Percentiles rank a stretch among this genome's conserved stretches.
phyloP scores from a whole-genome alignment of 53 echinoderm and acorn worm species.

The Echinarachnius parma region DNA sequence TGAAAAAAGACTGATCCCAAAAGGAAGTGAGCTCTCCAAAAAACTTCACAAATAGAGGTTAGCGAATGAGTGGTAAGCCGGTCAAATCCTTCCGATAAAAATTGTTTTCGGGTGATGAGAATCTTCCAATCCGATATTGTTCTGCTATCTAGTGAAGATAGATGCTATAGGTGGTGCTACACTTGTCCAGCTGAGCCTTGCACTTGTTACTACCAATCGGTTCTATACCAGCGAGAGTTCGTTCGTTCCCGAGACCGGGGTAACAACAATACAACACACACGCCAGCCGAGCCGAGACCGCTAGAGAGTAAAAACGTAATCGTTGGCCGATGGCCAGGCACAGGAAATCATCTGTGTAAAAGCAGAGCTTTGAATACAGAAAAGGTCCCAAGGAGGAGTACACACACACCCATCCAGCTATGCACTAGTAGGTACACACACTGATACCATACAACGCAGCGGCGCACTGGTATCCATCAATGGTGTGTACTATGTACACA shows the following conservation, averaged over 20 bases:
- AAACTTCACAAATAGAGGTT: neutral
- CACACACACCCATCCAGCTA: neutral
- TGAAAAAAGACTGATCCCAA: slow-evolving; percentile 18
- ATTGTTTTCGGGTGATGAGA: too few species aligned
- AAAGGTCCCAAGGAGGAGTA: slow-evolving; percentile 9
- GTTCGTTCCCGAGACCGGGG: too few species aligned
- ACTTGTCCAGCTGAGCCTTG: slow-evolving; percentile 25
- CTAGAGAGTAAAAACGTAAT: slow-evolving; percentile 11
- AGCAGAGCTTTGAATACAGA: slow-evolving; percentile 35
- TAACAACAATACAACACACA: too few species aligned
- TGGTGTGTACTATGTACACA: slow-evolving; percentile 15
- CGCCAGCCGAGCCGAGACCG: slow-evolving; percentile 3
- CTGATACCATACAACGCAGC: neutral
- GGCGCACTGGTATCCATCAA: slow-evolving; percentile 23
- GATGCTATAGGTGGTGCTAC: too few species aligned
- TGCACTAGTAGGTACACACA: slow-evolving; percentile 9
- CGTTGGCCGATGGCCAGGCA: slow-evolving; percentile 34
- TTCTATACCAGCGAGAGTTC: slow-evolving; percentile 16
- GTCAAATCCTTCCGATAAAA: too few species aligned
- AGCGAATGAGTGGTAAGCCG: too few species aligned
- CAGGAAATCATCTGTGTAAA: slow-evolving; percentile 37
- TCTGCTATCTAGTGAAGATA: too few species aligned
- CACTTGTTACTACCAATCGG: slow-evolving; percentile 35
- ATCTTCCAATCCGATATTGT: too few species aligned
- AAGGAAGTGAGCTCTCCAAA: slow-evolving; percentile 17